These are phyloP conservation scores for Zoanthus sociatus DNA, from an alignment of 92 coral and sea anemone genomes.

Conservation along the genomic window DNA sequence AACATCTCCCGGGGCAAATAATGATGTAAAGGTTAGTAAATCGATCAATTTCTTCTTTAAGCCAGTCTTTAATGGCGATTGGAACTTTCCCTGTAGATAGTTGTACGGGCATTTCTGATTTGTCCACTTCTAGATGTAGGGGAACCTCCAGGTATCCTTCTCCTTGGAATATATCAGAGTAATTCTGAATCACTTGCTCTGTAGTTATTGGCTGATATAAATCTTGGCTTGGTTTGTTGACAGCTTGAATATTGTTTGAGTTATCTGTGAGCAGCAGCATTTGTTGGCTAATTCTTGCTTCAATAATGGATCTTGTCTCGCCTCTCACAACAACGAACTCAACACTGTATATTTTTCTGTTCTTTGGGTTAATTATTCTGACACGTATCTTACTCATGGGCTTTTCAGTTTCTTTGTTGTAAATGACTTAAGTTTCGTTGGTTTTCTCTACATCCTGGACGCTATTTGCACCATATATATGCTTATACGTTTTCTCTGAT, in stretches of 20 bases:
- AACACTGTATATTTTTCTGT: constrained; percentile 57
- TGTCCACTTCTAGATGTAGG: constrained; percentile 57
- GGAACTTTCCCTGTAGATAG: constrained; percentile 60
- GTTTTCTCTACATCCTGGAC: constrained; percentile 14
- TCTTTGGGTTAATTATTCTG: constrained; percentile 60
- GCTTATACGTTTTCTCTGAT: constrained; percentile 12
- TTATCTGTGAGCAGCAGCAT: constrained; percentile 44
- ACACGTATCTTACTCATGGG: constrained; percentile 60
- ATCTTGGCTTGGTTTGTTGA: neutral
- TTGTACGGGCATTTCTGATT: constrained; percentile 47
- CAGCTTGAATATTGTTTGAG: constrained; percentile 27
- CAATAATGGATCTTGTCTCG: constrained; percentile 39
- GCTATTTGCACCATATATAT: constrained; percentile 32
- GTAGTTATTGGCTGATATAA: neutral
- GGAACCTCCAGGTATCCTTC: constrained; percentile 39
- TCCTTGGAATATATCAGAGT: constrained; percentile 58
- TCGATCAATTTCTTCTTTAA: constrained; percentile 59
- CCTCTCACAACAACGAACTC: constrained; percentile 59
- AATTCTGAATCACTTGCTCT: constrained; percentile 31
- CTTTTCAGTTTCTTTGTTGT: constrained; percentile 61
- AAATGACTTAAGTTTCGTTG: constrained; percentile 53
- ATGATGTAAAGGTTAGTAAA: constrained; percentile 41
- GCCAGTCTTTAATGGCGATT: constrained; percentile 48
- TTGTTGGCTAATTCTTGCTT: constrained; percentile 48
- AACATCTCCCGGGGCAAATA: constrained; percentile 44